Evolutionary conservation across 2,113 vertebrate genomes (phyloP).

Genomic region (Ictalurus punctatus): DNA sequence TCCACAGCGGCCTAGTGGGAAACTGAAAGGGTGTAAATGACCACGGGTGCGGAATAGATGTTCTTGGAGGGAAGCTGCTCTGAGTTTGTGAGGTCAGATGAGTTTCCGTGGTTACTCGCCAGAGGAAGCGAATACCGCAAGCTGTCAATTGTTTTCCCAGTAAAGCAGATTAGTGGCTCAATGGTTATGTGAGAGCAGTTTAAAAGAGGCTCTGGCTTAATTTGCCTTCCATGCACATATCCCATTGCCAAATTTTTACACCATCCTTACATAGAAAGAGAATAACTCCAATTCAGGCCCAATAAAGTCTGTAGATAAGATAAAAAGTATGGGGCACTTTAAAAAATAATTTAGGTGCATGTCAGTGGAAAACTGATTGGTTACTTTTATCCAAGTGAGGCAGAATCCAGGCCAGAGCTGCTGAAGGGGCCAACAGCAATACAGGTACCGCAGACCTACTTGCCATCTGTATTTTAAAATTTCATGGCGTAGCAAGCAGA

Average conservation of each 20-base stretch:
- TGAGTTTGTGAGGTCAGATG: constrained; percentile 77
- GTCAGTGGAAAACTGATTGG: background rate
- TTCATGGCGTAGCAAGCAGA: background rate
- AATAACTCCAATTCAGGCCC: constrained; percentile 25
- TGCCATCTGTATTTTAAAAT: background rate
- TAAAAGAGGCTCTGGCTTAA: constrained; percentile 67
- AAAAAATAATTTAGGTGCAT: background rate
- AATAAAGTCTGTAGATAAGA: background rate
- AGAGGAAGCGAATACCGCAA: constrained; percentile 72
- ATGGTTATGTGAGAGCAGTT: constrained; percentile 77
- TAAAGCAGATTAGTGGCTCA: constrained; percentile 81
- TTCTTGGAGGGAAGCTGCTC: constrained; percentile 74
- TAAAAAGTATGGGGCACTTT: background rate
- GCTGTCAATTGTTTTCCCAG: constrained; percentile 76
- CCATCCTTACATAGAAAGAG: background rate
- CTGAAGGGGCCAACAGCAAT: background rate
- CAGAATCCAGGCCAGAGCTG: background rate
- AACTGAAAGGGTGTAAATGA: constrained; percentile 76
- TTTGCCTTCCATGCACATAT: constrained; percentile 65
- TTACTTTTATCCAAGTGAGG: background rate
- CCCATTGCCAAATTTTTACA: constrained; percentile 54
- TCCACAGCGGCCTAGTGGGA: constrained; percentile 59
- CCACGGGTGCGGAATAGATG: constrained; percentile 72
- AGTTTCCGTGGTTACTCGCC: constrained; percentile 78
- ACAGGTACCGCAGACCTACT: background rate